Evolutionary conservation across 2,888 invertebrate genomes (phyloP).

Genomic region (Conomelus anceps): DNA sequence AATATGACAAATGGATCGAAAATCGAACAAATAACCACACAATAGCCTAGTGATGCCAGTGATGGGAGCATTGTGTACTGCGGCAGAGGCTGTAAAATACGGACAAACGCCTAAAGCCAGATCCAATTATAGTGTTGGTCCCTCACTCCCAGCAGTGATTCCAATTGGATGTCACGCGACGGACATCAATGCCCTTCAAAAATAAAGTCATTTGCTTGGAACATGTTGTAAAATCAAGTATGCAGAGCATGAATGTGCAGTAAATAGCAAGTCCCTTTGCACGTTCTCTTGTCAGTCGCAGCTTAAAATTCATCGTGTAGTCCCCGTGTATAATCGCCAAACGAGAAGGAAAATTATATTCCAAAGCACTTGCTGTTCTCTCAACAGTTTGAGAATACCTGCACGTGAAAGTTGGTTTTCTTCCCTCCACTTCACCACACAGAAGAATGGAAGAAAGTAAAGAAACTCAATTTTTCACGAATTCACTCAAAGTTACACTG

Average conservation of each 20-base stretch:
- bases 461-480: background rate
- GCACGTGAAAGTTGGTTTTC: background rate
- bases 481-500: background rate
- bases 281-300: background rate
- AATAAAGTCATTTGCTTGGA: background rate
- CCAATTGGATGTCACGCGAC: background rate
- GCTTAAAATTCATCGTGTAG: background rate
- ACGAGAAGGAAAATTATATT: background rate
- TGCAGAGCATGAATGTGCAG: background rate
- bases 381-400: background rate
- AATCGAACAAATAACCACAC: background rate
- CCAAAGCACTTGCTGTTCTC: background rate
- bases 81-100: background rate
- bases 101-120: background rate
- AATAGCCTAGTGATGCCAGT: background rate
- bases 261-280: background rate
- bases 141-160: background rate
- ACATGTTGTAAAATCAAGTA: background rate
- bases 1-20: background rate
- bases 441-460: background rate
- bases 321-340: background rate
- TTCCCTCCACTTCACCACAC: background rate
- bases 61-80: background rate
- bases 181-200: background rate
- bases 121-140: background rate